phyloP scores from a whole-genome alignment of 2,888 invertebrate species.

The Trimorus sp. region DNA sequence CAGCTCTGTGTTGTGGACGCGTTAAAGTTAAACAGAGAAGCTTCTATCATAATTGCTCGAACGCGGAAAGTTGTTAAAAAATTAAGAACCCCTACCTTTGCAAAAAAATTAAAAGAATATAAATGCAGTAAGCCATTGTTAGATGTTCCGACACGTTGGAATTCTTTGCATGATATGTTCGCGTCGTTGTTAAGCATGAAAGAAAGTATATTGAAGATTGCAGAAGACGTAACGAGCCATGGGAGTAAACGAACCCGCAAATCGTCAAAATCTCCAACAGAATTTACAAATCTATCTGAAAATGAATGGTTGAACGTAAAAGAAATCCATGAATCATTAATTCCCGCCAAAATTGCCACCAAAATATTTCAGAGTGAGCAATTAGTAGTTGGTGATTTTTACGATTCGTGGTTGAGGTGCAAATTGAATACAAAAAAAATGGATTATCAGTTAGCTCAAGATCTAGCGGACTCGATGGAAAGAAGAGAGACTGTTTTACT shows the following conservation, averaged over 20 bases:
- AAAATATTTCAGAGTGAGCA: neutral
- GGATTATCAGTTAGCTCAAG: no score
- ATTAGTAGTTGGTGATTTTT: neutral
- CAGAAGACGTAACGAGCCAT: neutral
- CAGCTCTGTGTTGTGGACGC: no score
- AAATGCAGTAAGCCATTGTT: neutral
- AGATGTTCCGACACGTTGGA: neutral
- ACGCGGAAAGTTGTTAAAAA: neutral
- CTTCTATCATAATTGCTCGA: neutral
- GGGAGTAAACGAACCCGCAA: neutral
- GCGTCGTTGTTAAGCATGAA: conserved; percentile 1
- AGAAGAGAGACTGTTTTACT: no score
- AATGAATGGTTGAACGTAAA: neutral
- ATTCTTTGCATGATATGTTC: conserved; percentile 1
- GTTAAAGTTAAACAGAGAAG: neutral
- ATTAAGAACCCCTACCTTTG: neutral
- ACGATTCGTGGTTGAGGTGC: conserved; percentile 1
- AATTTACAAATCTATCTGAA: neutral
- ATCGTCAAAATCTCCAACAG: no score
- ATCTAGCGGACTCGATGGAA: no score
- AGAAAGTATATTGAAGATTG: neutral
- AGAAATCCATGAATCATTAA: neutral
- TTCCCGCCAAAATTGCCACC: neutral
- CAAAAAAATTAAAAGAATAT: neutral
- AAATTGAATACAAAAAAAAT: neutral